Conservation (phyloP, 2,888 invertebrate species). For the Caenorhabditis drosophilae region DNA sequence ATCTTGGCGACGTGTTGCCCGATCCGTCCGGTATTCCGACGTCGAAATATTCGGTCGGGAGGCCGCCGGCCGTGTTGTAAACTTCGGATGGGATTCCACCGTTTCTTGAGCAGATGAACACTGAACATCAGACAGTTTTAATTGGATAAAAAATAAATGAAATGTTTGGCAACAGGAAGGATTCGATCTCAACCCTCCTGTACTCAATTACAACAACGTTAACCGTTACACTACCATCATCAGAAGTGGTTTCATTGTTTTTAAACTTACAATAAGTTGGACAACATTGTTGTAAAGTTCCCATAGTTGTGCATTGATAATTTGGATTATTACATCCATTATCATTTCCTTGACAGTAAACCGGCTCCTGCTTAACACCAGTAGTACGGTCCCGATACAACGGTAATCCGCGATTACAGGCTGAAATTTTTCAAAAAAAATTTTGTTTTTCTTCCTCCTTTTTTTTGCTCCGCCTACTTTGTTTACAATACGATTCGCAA, state of each 20-base stretch:
- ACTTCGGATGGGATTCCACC: conserved; percentile 68
- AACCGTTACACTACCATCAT: too few species aligned
- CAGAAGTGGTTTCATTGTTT: neutral
- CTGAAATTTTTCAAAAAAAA: conserved; percentile 37
- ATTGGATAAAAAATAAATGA: too few species aligned
- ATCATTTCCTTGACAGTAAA: conserved; percentile 67
- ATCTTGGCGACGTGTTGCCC: conserved; percentile 65
- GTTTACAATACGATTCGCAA: conserved; percentile 69
- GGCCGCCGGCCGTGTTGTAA: conserved; percentile 68
- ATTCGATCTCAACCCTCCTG: too few species aligned
- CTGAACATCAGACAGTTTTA: conserved; percentile 19
- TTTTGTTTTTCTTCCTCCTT: neutral
- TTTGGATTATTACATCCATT: conserved; percentile 68
- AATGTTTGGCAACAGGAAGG: too few species aligned
- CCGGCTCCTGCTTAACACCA: conserved; percentile 68
- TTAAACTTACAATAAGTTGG: conserved; percentile 60
- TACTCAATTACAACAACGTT: too few species aligned
- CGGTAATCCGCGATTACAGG: conserved; percentile 68
- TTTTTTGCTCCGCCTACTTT: conserved; percentile 62
- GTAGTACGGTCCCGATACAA: conserved; percentile 67
- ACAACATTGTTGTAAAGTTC: conserved; percentile 68
- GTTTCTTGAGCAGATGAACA: conserved; percentile 66
- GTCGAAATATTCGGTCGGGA: conserved; percentile 67
- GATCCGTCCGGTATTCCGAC: conserved; percentile 66
- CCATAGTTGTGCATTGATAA: conserved; percentile 68